A percentile compares a stretch with the other conserved stretches of the same genome.
phyloP scores from a whole-genome alignment of 1,140 invertebrate species.

The Saccostrea echinata region DNA sequence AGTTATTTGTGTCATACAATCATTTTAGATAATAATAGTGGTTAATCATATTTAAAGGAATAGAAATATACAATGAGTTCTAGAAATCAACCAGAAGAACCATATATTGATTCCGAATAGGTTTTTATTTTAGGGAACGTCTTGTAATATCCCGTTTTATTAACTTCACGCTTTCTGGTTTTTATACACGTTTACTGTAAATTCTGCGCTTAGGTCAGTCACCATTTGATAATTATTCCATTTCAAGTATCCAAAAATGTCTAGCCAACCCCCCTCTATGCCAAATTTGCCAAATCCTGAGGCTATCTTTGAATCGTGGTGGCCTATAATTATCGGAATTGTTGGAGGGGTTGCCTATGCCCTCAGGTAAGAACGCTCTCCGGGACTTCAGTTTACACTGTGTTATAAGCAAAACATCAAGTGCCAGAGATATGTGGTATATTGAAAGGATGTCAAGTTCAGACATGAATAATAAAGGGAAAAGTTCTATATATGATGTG shows the following conservation, averaged over 20 bases:
- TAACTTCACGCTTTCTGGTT: background rate
- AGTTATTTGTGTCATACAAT: too few relatives aligned
- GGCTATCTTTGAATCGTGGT: slow-evolving; percentile 70
- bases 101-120: background rate
- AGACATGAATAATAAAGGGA: too few relatives aligned
- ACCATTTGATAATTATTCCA: background rate
- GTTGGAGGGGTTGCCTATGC: slow-evolving; percentile 64
- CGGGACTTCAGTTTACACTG: background rate
- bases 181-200: background rate
- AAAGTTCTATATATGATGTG: too few relatives aligned
- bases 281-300: slow-evolving; percentile 62
- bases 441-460: too few relatives aligned
- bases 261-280: background rate
- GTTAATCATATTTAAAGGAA: too few relatives aligned
- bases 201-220: background rate
- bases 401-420: too few relatives aligned
- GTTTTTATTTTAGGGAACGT: slow-evolving; percentile 4
- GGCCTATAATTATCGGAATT: slow-evolving; percentile 66
- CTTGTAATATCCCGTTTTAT: background rate
- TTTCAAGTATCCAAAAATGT: background rate
- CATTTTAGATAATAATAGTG: too few relatives aligned
- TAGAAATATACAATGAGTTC: too few relatives aligned
- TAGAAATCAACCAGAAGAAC: too few relatives aligned
- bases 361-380: slow-evolving; percentile 58
- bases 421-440: too few relatives aligned